phyloP scores from a whole-genome alignment of 2,888 invertebrate species.

The Mesorhabditis belari region DNA sequence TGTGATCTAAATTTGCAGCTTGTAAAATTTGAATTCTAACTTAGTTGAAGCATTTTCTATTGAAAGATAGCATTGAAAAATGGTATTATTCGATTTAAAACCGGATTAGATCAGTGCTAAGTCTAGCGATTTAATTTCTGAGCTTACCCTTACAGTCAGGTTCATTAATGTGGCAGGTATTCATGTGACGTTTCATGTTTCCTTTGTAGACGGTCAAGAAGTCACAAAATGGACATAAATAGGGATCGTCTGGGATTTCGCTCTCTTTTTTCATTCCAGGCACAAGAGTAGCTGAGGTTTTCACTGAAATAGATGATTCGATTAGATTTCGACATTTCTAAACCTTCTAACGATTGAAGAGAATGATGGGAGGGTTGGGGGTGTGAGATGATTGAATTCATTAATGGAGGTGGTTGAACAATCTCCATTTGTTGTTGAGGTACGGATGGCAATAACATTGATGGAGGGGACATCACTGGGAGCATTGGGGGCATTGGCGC shows the following conservation, averaged over 20 bases:
- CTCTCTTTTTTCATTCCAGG: not conserved
- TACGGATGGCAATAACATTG: not conserved
- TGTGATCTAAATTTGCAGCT: constrained; percentile 21
- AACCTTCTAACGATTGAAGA: too few species aligned
- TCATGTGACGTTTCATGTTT: constrained; percentile 50
- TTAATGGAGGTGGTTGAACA: not conserved
- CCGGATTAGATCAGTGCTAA: too few species aligned
- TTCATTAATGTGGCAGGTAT: constrained; percentile 30
- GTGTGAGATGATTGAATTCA: not conserved
- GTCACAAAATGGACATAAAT: constrained; percentile 44
- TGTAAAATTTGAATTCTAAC: not conserved
- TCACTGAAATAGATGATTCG: not conserved
- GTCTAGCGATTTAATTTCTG: too few species aligned
- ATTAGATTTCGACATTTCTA: too few species aligned
- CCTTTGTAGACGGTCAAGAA: constrained; percentile 50
- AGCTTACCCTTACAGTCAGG: constrained; percentile 25
- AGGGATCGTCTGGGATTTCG: constrained; percentile 26
- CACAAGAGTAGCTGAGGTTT: not conserved
- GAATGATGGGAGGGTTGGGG: not conserved
- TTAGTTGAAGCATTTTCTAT: not conserved
- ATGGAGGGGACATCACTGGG: not conserved
- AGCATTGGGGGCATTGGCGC: not conserved
- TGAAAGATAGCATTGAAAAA: too few species aligned
- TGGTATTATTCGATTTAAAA: too few species aligned
- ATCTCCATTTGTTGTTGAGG: not conserved